Base-by-base conservation (phyloP, 2,888 invertebrate genomes). In the Zygothrica quintamaculata region DNA sequence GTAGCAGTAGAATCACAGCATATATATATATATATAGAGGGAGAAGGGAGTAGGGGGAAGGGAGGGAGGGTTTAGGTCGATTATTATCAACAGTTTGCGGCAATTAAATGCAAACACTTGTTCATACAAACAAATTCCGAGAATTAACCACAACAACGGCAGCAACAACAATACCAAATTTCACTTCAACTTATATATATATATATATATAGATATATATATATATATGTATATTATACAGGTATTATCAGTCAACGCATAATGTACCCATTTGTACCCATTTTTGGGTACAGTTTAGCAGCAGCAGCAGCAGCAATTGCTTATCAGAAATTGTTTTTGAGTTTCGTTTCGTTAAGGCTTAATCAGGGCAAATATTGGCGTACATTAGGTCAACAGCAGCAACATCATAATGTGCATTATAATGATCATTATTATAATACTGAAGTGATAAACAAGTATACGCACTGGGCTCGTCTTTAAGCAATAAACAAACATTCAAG, bases 11-110 rank as follows among this genome's bases (percentile, higher is more conserved):
- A n/a, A n/a, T n/a, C n/a, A n/a, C n/a, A n/a, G n/a, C n/a, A n/a
- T n/a, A n/a, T n/a, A n/a, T n/a, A n/a, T n/a, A n/a, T n/a, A n/a
- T n/a, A 16, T 18, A 18, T 11, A 31, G 11, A 43, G 65, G 52
- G 48, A 48, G 52, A 13, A 22, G 25, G 43, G n/a, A n/a, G n/a
- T n/a, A n/a, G n/a, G n/a, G n/a, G n/a, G n/a, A n/a, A n/a, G n/a
- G n/a, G n/a, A n/a, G n/a, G n/a, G n/a, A n/a, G n/a, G n/a, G n/a
- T n/a, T n/a, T n/a, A n/a, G n/a, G n/a, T n/a, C n/a, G n/a, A 88
- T 87, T 76, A 88, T 87, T 88, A 68, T 75, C 77, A 77, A 84
- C n/a, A n/a, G n/a, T n/a, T n/a, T n/a, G n/a, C n/a, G n/a, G n/a
- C n/a, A n/a, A 87, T 80, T 73, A 78, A 81, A 70, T 78, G 58